A percentile compares a stretch with the other conserved stretches of the same genome.
These are phyloP conservation scores for Knipowitschia caucasica DNA, from an alignment of 2,797 vertebrate species.

Conservation along the genomic window DNA sequence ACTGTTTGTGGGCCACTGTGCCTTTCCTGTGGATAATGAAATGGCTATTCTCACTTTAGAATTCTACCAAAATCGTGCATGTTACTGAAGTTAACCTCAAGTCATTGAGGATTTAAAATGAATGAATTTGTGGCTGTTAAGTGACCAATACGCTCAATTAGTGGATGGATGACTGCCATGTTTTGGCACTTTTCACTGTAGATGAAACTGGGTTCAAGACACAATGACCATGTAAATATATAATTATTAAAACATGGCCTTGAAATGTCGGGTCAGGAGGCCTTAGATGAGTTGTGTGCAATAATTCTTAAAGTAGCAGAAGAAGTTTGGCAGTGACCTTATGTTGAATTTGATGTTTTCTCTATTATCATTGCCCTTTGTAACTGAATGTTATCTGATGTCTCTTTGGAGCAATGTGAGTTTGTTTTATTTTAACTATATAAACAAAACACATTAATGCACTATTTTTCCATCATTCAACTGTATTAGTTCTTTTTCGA, in stretches of 20 bases:
- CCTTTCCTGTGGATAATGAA: conserved; percentile 45
- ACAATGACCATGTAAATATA: conserved; percentile 48
- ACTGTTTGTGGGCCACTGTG: conserved; percentile 42
- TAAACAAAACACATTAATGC: neutral
- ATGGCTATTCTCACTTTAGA: conserved; percentile 19
- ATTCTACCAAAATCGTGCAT: conserved; percentile 23
- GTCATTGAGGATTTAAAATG: conserved; percentile 14
- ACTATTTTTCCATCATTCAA: conserved; percentile 16
- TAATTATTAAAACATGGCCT: conserved; percentile 50
- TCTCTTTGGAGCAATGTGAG: conserved; percentile 17
- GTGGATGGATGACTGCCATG: conserved; percentile 22
- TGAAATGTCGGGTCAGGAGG: conserved; percentile 57
- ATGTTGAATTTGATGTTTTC: conserved; percentile 25
- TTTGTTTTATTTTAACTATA: neutral
- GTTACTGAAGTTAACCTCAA: conserved; percentile 41
- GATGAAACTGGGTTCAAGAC: conserved; percentile 29
- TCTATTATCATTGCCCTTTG: conserved; percentile 28
- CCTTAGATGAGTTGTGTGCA: conserved; percentile 78
- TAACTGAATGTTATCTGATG: conserved; percentile 29
- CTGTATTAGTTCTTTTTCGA: conserved; percentile 65
- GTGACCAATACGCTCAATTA: conserved; percentile 29
- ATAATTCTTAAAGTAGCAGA: conserved; percentile 59
- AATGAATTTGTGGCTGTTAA: conserved; percentile 27
- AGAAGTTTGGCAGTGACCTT: conserved; percentile 10
- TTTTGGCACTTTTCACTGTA: conserved; percentile 47